Evolutionary conservation across 2,113 vertebrate genomes (phyloP), one percentile per base, ranked within the genome.

Genomic region (Accipiter cooperii): DNA sequence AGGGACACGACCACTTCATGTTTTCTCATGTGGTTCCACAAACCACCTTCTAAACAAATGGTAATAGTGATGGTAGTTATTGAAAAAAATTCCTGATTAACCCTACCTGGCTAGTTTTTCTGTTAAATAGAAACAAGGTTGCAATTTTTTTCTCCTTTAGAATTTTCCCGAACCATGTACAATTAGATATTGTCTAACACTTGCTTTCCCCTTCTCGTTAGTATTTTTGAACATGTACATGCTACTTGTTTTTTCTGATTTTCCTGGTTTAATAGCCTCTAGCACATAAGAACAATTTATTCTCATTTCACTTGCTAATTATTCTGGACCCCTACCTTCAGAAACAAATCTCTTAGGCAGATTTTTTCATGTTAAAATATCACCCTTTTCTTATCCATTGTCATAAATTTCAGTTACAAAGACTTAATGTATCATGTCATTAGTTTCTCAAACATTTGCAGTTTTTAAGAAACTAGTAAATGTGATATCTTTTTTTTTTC

Each of bases 181-280:
- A 82, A 44, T 34, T 93, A 82, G 28, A 61, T 55, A 68, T 28
- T 42, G 2, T 64, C 80, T 90, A 89, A 78, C 63, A 76, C 82
- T 91, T 77, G 36, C 58, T 63, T 74, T 87, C 63, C 83, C 0
- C 3, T 83, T 73, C 90, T 57, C 54, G 69, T 92, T 69, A 42
- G 80, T 22, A 51, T 74, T 92, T 47, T 54, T 88, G 80, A 70
- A 70, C 92, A 81, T 24, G 60, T 26, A 81, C 22, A 63, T 26
- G 33, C 70, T 80, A 5, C 68, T 95, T 26, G 6, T 49, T 74
- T 55, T 36, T 74, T 46, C 69, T 87, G 33, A 90, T 95, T 84
- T 97, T 69, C 92, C 75, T 68, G 13, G 61, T 87, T 96, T 82
- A 93, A 93, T 87, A 70, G 60, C 47, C 19, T 87, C 47, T 87